Base-by-base conservation (phyloP, 2,797 vertebrate genomes). In the Hippoglossus hippoglossus region DNA sequence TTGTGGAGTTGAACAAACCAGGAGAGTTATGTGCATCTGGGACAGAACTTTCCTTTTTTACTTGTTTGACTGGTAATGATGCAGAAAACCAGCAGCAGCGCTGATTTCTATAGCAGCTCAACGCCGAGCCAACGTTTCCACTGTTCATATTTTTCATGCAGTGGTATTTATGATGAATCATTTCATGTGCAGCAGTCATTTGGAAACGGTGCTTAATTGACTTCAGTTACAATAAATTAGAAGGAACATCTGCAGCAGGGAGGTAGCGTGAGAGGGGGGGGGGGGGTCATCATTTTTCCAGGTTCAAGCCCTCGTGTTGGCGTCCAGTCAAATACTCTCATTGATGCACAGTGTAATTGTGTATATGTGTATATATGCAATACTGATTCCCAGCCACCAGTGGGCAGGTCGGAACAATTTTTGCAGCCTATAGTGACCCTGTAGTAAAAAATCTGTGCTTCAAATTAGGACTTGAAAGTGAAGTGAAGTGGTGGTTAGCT, bases 331-430 rank as follows among this genome's bases (percentile, higher is more conserved):
- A 22, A 7, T 28, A 47, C 70, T 49, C 13, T 36, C 22, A 34
- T 19, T 70, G 46, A 63, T 49, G 46, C 51, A n/a, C 25, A 46
- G 67, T 19, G 56, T 62, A 50, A 78, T 64, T 18, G 18, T 55
- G 53, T 31, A 5, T 9, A 5, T 11, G 34, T 8, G 18, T n/a
- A n/a, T n/a, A n/a, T n/a, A n/a, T n/a, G 90, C 64, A 90, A 26
- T 90, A 57, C 82, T 65, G 46, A 69, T 55, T 59, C 21, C 66
- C 11, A 49, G 44, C 92, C 93, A 91, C 87, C 75, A 93, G 92
- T 78, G 89, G 90, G 92, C 92, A 92, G 89, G 71, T 75, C 80
- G n/a, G 60, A 82, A 77, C 91, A 1, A 74, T 75, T 56, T 82
- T 84, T 77, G 26, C 25, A 46, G 59, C 41, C 21, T 26, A 24